phyloP scores from a whole-genome alignment of 2,888 invertebrate genomes.

The Tillus elongatus region DNA sequence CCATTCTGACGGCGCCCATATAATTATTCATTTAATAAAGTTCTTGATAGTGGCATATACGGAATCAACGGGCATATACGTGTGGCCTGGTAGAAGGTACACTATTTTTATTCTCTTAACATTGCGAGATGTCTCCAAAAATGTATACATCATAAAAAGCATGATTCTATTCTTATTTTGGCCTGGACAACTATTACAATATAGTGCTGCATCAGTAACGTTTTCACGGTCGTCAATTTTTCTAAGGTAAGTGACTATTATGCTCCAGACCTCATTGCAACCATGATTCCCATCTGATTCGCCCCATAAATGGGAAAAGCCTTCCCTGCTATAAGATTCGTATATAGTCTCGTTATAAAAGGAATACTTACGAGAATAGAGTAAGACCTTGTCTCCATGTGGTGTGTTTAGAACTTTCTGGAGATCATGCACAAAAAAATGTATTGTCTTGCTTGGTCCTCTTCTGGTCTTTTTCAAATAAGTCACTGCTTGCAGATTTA shows the following conservation, averaged over 20 bases:
- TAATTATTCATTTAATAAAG: slow-evolving; percentile 21
- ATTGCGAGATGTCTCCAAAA: slow-evolving; percentile 20
- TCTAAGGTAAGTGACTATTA: slow-evolving; percentile 15
- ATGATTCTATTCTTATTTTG: slow-evolving; percentile 27
- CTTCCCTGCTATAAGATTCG: slow-evolving; percentile 17
- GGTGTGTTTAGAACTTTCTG: slow-evolving; percentile 24
- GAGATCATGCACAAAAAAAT: slow-evolving; percentile 10
- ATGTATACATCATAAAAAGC: slow-evolving; percentile 17
- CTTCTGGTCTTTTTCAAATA: too few relatives aligned
- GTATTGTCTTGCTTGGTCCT: slow-evolving; percentile 1
- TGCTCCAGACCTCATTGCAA: slow-evolving; percentile 19
- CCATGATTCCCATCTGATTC: slow-evolving; percentile 22
- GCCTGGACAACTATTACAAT: slow-evolving; percentile 25
- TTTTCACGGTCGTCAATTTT: slow-evolving; percentile 16
- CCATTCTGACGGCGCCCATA: slow-evolving; percentile 29
- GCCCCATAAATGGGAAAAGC: slow-evolving; percentile 20
- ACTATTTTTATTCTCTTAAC: slow-evolving; percentile 18
- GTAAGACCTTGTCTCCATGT: slow-evolving; percentile 22
- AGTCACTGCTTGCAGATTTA: slow-evolving; percentile 7
- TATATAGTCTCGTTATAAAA: too few relatives aligned
- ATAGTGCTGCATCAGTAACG: slow-evolving; percentile 17
- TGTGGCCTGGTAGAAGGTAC: slow-evolving; percentile 23
- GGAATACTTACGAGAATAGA: slow-evolving; percentile 20
- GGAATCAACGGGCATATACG: slow-evolving; percentile 29
- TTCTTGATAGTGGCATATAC: slow-evolving; percentile 26